Base-by-base conservation (phyloP, 2,888 invertebrate species). In the Eledone cirrhosa region DNA sequence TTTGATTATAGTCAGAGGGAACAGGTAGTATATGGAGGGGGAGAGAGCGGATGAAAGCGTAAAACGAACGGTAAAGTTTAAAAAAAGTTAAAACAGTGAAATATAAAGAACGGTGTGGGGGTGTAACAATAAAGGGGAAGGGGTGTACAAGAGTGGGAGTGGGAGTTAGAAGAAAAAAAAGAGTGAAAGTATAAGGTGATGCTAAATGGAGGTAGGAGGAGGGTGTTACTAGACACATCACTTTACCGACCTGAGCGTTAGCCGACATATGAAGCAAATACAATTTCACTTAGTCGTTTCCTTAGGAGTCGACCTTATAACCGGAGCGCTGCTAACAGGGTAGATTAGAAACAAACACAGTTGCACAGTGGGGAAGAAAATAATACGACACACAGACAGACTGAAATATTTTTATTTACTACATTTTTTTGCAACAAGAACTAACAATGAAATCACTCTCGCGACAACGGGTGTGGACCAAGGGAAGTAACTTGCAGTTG, bases 351-450 rank as follows among this genome's bases (percentile, higher is more conserved):
- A 72, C 72, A 33, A 31, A 72, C 72, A 72, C 72, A 72, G 33
- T 72, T 72, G 72, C 72, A 72, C 72, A 72, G 72, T 31, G 72
- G 72, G 72, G 63, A 63, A 72, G 72, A 72, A 72, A 72, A 72
- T 72, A 72, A 72, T 41, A 72, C 72, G 72, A 72, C 72, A 31
- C 72, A 72, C 72, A 72, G 72, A 72, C 72, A 72, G 72, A 72
- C 72, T 27, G 72, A 72, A 72, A 72, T 72, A 72, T 41, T 72
- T 72, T 72, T 72, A 72, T 72, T 72, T 72, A 72, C 72, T 33
- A 41, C 31, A 72, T 72, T 72, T 72, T 72, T 72, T 72, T 33
- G n/a, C 72, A 31, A 72, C 72, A 72, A 72, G 72, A 72, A 41
- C 72, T 72, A 72, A 72, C 72, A 72, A 72, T 33, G 72, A 72